Evolutionary conservation across 2,888 invertebrate species (phyloP), one percentile per base, ranked within the genome.

Genomic region (Sepioteuthis lessoniana): DNA sequence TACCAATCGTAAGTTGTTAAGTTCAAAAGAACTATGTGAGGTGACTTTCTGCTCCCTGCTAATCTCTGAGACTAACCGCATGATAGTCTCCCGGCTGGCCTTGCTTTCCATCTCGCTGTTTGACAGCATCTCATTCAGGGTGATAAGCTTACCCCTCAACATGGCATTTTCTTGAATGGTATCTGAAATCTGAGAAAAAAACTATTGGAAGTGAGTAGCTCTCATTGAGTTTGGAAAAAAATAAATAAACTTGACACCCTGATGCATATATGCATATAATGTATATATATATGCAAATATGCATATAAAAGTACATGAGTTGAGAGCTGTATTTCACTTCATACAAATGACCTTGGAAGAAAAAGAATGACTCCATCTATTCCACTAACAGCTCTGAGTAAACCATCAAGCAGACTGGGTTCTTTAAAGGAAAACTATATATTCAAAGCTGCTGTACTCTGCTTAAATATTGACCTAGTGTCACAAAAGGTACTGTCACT

Each of bases 31-130:
- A 95, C 47, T 92, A 21, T 92, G 92, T 16, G 92, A 92, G 19
- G 96, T 95, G 16, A 95, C 95, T 93, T 96, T 96, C 95, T 97
- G 97, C 94, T 97, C 97, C 46, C 96, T 94, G 42, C 96, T 96
- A 37, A 96, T 95, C 94, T 97, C 97, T 10, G 96, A 95, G 50
- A 97, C 97, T 42, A 97, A 96, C 93, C 97, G 95, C 96, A 97
- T 96, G 93, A 97, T 97, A 37, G 97, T 97, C 95, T 97, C 97
- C 38, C 97, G 95, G 95, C 97, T 97, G 1, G 97, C 97, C 94
- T 97, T 97, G 31, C 96, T 96, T 95, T 97, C 97, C 25, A 96
- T 94, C 94, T 97, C 97, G 7, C 96, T 96, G 94, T 96, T 96
- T 91, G 95, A 95, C 76, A 97, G 93, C 28, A 96, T 95, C 94